These are phyloP conservation scores for Branchellion lobata DNA, from an alignment of 2,888 invertebrate species.

Conservation along the genomic window DNA sequence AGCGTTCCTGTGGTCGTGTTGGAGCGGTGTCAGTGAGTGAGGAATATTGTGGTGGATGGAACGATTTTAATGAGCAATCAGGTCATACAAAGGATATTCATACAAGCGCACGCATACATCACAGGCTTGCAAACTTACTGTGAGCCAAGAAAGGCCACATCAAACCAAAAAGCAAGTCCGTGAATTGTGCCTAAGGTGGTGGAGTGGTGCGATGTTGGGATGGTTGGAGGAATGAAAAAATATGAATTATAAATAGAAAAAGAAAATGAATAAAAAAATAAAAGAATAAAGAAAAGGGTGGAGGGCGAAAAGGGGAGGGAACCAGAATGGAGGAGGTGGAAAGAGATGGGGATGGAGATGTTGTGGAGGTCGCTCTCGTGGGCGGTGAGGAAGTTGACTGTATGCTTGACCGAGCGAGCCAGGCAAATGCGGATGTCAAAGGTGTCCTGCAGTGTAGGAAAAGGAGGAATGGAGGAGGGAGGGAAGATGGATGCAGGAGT, in stretches of 20 bases:
- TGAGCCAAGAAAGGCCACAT: constrained; percentile 87
- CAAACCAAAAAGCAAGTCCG: constrained; percentile 98
- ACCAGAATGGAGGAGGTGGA: constrained; percentile 82
- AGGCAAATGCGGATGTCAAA: constrained; percentile 96
- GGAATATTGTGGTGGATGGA: no score
- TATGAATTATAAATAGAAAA: background rate
- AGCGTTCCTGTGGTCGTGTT: constrained; percentile 68
- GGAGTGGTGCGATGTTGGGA: background rate
- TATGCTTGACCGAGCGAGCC: constrained; percentile 87
- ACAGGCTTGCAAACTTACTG: no score
- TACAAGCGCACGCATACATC: background rate
- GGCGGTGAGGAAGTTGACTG: constrained; percentile 88
- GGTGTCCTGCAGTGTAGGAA: no score
- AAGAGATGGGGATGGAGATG: constrained; percentile 91
- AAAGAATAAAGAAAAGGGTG: no score
- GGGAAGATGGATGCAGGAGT: no score
- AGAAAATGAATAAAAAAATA: background rate
- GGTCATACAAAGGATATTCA: no score
- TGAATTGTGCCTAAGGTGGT: constrained; percentile 74
- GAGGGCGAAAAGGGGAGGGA: no score
- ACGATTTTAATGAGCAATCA: no score
- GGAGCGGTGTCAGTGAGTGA: no score
- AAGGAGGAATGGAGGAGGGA: no score
- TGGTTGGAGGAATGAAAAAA: background rate
- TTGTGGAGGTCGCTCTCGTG: constrained; percentile 89